Conservation (phyloP, 2,888 invertebrate species). For the Scaptomyza polygonia region DNA sequence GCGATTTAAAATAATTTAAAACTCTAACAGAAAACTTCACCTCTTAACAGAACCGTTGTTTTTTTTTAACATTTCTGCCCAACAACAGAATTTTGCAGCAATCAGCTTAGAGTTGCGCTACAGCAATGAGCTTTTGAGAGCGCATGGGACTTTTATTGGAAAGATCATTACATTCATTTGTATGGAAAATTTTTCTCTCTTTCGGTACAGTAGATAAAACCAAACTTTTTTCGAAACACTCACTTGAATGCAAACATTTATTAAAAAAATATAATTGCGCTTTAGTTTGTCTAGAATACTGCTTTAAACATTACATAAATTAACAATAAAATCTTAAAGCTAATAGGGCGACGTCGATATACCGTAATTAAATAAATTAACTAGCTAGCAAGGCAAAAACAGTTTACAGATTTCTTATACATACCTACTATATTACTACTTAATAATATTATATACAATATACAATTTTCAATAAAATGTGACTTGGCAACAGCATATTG, state of each 20-base stretch:
- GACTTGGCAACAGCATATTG: slow-evolving; percentile 64
- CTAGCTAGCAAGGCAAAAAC: slow-evolving; percentile 33
- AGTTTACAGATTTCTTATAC: slow-evolving; percentile 8
- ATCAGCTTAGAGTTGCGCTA: not conserved
- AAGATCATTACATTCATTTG: slow-evolving; percentile 17
- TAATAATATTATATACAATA: slow-evolving; percentile 13
- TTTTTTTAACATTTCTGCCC: not conserved
- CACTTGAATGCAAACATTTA: slow-evolving; percentile 41
- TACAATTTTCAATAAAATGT: slow-evolving; percentile 30
- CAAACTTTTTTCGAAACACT: slow-evolving; percentile 14
- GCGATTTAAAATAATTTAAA: not conserved
- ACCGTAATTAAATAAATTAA: slow-evolving; percentile 61
- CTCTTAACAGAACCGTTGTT: not conserved
- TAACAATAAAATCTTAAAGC: slow-evolving; percentile 59
- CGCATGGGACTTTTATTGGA: not conserved
- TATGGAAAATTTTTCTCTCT: not conserved
- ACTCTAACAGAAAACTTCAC: slow-evolving; percentile 6
- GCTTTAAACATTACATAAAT: slow-evolving; percentile 51
- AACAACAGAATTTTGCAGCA: slow-evolving; percentile 10
- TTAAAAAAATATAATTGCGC: slow-evolving; percentile 41
- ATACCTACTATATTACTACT: slow-evolving; percentile 24
- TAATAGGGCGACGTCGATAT: slow-evolving; percentile 50
- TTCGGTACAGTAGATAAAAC: not conserved
- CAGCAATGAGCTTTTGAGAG: slow-evolving; percentile 30
- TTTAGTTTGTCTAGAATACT: slow-evolving; percentile 71